Evolutionary conservation across 2,888 invertebrate genomes (phyloP).

Genomic region (Amblyjoppa proteus): DNA sequence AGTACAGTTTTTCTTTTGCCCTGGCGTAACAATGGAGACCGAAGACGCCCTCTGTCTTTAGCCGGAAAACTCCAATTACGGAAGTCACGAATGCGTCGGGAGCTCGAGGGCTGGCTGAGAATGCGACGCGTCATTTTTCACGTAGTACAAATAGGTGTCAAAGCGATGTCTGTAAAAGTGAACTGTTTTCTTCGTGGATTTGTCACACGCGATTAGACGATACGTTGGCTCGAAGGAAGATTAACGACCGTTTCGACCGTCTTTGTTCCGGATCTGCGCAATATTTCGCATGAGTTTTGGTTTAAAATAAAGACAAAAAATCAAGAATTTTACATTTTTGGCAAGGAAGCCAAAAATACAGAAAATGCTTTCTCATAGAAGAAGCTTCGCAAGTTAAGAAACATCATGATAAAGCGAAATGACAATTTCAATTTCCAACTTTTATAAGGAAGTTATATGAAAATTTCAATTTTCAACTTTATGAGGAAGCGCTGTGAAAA

Average conservation of each 20-base stretch:
- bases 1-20: not conserved
- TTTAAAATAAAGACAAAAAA: too few relatives aligned
- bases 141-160: not conserved
- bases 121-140: not conserved
- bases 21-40: conserved; percentile 19
- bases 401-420: too few relatives aligned
- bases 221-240: not conserved
- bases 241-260: not conserved
- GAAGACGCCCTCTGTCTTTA: conserved; percentile 26
- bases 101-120: not conserved
- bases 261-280: not conserved
- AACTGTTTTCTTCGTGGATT: not conserved
- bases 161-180: not conserved
- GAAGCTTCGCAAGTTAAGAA: too few relatives aligned
- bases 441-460: too few relatives aligned
- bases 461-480: too few relatives aligned
- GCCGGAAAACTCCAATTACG: conserved; percentile 24
- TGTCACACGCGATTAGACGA: not conserved
- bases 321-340: too few relatives aligned
- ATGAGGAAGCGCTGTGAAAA: too few relatives aligned
- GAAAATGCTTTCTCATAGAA: too few relatives aligned
- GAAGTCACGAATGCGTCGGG: not conserved
- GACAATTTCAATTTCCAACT: too few relatives aligned
- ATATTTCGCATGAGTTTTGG: too few relatives aligned
- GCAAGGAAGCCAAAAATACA: too few relatives aligned